Evolutionary conservation across 2,797 vertebrate species (phyloP).

Genomic region (Bradypodion ventrale): DNA sequence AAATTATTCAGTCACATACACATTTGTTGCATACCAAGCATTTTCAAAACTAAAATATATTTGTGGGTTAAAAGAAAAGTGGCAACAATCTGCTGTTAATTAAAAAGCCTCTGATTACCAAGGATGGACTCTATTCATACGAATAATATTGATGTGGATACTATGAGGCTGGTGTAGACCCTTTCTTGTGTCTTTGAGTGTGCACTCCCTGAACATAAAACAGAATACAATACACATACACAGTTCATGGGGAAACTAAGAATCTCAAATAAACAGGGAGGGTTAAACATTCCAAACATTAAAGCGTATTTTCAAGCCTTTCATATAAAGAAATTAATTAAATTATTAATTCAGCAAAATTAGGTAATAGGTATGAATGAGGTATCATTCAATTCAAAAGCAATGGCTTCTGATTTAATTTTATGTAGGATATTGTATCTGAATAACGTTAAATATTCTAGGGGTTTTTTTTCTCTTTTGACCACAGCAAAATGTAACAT

Average conservation of each 20-base stretch:
- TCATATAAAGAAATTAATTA: too few species aligned
- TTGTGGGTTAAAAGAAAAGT: conserved; percentile 71
- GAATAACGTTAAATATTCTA: not conserved
- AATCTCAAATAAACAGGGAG: too few species aligned
- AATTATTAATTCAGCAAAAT: too few species aligned
- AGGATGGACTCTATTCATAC: conserved; percentile 70
- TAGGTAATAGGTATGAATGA: too few species aligned
- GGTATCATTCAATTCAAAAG: not conserved
- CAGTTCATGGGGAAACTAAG: not conserved
- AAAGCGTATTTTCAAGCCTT: too few species aligned
- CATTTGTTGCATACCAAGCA: conserved; percentile 66
- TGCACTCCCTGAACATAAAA: not conserved
- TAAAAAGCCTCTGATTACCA: conserved; percentile 76
- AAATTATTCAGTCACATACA: conserved; percentile 61
- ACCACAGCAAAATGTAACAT: not conserved
- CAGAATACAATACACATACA: not conserved
- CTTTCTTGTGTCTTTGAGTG: conserved; percentile 25
- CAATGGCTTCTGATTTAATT: not conserved
- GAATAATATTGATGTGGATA: conserved; percentile 70
- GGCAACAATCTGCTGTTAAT: conserved; percentile 75
- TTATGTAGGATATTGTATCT: not conserved
- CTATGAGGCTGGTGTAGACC: conserved; percentile 48
- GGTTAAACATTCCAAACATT: too few species aligned
- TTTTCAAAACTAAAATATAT: conserved; percentile 71
- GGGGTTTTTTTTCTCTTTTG: not conserved